Evolutionary conservation across 2,888 invertebrate species (phyloP).

Genomic region (Torymus tubicola): DNA sequence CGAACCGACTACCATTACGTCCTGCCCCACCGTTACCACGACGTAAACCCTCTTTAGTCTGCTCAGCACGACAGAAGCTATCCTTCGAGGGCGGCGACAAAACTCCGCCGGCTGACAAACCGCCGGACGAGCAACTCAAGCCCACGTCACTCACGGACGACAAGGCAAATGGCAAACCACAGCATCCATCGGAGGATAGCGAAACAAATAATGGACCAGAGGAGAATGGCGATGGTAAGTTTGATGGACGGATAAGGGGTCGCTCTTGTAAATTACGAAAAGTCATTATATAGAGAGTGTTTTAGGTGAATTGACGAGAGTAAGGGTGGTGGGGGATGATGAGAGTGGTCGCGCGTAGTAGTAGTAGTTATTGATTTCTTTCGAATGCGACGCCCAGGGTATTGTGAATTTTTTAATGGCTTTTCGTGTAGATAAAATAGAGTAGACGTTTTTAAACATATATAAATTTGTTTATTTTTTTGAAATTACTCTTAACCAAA

Average conservation of each 20-base stretch:
- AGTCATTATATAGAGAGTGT: too few species aligned
- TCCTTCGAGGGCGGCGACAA: background rate
- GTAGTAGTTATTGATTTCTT: too few species aligned
- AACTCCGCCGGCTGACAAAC: background rate
- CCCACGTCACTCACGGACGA: background rate
- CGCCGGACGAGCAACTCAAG: background rate
- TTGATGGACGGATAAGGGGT: background rate
- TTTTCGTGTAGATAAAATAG: too few species aligned
- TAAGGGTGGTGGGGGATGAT: too few species aligned
- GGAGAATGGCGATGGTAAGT: conserved; percentile 15
- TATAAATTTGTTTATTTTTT: too few species aligned
- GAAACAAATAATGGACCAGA: background rate
- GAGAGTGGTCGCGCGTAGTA: too few species aligned
- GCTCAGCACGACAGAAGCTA: background rate
- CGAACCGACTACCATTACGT: conserved; percentile 70
- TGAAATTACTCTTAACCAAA: too few species aligned
- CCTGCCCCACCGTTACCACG: conserved; percentile 67
- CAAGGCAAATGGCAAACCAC: background rate
- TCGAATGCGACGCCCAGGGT: too few species aligned
- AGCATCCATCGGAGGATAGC: background rate
- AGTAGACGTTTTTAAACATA: too few species aligned
- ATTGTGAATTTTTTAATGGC: too few species aligned
- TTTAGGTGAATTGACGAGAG: too few species aligned
- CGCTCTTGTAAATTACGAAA: too few species aligned
- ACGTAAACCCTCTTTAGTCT: conserved; percentile 50